Evolutionary conservation across 2,797 vertebrate genomes (phyloP), one percentile per base, ranked within the genome.

Genomic region (Spheniscus humboldti): DNA sequence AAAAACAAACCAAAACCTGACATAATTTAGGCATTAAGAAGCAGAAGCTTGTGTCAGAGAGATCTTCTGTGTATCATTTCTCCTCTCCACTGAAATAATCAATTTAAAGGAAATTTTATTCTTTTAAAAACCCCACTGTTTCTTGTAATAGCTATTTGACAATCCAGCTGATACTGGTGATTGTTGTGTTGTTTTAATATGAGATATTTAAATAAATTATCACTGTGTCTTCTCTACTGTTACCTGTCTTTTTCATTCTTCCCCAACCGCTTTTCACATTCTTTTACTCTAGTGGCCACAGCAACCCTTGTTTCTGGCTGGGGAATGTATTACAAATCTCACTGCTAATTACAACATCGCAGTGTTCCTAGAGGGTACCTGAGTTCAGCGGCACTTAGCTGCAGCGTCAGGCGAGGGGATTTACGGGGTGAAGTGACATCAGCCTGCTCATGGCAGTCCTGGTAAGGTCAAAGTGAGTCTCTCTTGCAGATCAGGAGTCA

Each of bases 291-390:
- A 78, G 39, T 86, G 92, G 48, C 81, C 94, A 93, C 92, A 96
- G 94, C 94, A 95, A 83, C 81, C 60, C 56, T 84, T 57, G 59
- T 92, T 97, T 94, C 77, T 95, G 86, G 56, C 90, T 77, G 79
- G 60, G 75, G 94, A 95, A 72, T 85, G 82, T 56, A 2, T 94
- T 82, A 28, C 33, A 76, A 68, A 76, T 62, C 90, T 97, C 63
- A 31, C 63, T 81, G 94, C 85, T 92, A 73, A 90, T 97, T 93
- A 91, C 93, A 74, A 59, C 87, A 73, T 94, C 28, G 2, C 67
- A 72, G 85, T 88, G 73, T 95, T 95, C 72, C 83, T 83, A 57
- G 83, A 88, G 87, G 78, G 28, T 47, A n/a, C 77, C 90, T 33
- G 89, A 96, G 68, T 97, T 95, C 73, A 92, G 86, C 7, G 17